These are phyloP conservation scores for Actinernus sp. DNA, from an alignment of 92 coral and sea anemone species.

Conservation along the genomic window DNA sequence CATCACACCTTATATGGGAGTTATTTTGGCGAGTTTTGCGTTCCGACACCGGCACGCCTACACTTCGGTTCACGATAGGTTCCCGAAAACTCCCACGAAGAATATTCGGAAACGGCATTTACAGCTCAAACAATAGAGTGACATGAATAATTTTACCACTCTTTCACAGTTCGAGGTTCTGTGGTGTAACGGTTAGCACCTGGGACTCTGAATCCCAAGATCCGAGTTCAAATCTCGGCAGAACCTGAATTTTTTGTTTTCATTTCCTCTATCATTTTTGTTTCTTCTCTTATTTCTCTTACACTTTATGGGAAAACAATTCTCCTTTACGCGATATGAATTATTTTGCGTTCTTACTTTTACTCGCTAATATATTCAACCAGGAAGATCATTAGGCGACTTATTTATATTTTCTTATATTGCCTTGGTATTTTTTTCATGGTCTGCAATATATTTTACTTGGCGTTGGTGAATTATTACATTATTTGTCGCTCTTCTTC, in stretches of 20 bases:
- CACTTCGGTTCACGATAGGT: slow-evolving; percentile 76
- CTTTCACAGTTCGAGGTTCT: slow-evolving; percentile 28
- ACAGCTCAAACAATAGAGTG: neutral
- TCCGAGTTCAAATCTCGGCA: slow-evolving; percentile 99
- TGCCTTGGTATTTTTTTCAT: too few relatives aligned
- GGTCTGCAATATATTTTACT: too few relatives aligned
- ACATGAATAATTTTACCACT: neutral
- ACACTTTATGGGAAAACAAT: neutral
- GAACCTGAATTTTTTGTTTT: slow-evolving; percentile 60
- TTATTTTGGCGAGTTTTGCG: slow-evolving; percentile 67
- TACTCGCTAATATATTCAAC: too few relatives aligned
- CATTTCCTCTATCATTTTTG: neutral
- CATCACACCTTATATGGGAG: slow-evolving; percentile 69
- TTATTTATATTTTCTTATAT: too few relatives aligned
- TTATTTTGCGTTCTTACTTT: too few relatives aligned
- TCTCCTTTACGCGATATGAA: too few relatives aligned
- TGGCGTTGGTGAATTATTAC: too few relatives aligned
- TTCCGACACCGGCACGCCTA: slow-evolving; percentile 92
- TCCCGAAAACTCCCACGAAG: slow-evolving; percentile 39
- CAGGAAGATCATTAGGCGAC: too few relatives aligned
- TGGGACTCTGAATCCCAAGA: slow-evolving; percentile 99
- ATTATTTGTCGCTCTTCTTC: too few relatives aligned
- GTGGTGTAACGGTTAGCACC: slow-evolving; percentile 99
- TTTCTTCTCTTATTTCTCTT: neutral
- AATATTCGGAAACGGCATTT: slow-evolving; percentile 1